Base-by-base conservation (phyloP, 2,113 vertebrate species). In the Trematocara zebra region DNA sequence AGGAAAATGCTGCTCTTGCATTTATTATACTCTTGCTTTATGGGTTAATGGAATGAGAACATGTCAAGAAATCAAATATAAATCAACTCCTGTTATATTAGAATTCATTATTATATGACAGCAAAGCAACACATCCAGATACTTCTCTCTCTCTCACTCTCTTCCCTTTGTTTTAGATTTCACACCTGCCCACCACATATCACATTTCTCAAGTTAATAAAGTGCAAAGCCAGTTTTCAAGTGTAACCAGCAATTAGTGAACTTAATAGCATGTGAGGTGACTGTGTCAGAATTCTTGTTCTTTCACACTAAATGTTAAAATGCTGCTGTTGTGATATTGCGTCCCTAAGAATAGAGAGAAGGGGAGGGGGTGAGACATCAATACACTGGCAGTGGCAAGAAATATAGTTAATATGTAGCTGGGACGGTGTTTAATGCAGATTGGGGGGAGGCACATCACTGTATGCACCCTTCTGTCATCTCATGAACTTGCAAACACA, bases 341-440 rank as follows among this genome's bases (percentile, higher is more conserved):
- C 31, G 40, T 86, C 78, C 78, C 90, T 87, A 88, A 94, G 87
- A 95, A 95, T 93, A 95, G 91, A 88, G 89, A 26, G 78, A 40
- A 83, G 59, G 26, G 64, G n/a, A 47, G 1, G 20, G 47, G 20
- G 84, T 87, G 90, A 79, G 85, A 86, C 87, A 88, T 93, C 85
- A 87, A 82, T 88, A 85, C 51, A 51, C 31, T 56, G 42, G 40
- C 87, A 88, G 82, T 84, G 87, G 79, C 78, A 92, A 82, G 69
- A 86, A 81, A 87, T 87, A 88, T 81, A 87, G 83, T 88, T 92
- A 83, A 78, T 89, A 87, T 91, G 89, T 79, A 4, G 35, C 53
- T 67, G 57, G 85, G 90, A 90, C 85, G 91, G 83, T 88, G 89
- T 67, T 74, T 74, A 28, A 47, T 76, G 42, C 15, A 47, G 14